A percentile compares a stretch with the other conserved stretches of the same genome.
Evolutionary conservation across 2,888 invertebrate genomes (phyloP).

Genomic region (Pollenia labialis): DNA sequence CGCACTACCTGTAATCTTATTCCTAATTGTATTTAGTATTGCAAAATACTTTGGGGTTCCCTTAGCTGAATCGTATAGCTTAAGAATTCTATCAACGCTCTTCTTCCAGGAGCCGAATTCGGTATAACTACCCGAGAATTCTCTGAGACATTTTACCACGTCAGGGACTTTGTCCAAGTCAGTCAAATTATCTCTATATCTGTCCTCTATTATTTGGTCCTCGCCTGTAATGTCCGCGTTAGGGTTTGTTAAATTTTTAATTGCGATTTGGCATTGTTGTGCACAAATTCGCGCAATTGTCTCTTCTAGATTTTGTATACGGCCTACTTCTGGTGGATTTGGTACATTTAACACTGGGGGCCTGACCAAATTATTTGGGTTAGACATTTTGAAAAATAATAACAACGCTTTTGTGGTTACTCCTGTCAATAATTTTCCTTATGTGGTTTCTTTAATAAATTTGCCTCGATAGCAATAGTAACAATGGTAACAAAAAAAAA

Average conservation of each 20-base stretch:
- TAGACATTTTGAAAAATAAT: no score
- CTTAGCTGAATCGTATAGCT: neutral
- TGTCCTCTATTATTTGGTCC: no score
- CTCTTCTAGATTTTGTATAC: neutral
- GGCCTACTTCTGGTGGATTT: neutral
- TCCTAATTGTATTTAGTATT: neutral
- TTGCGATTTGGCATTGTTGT: neutral
- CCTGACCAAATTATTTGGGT: neutral
- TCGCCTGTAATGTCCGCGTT: no score
- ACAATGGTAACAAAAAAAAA: no score
- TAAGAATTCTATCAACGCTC: neutral
- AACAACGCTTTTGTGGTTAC: no score
- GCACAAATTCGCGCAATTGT: neutral
- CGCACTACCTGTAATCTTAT: neutral
- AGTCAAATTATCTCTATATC: neutral
- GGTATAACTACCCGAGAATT: neutral
- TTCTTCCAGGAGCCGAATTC: constrained; percentile 6
- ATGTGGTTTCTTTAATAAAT: no score
- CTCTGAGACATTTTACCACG: neutral
- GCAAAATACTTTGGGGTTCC: constrained; percentile 2
- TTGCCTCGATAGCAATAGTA: no score
- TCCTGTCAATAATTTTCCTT: no score
- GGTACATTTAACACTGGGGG: constrained; percentile 1
- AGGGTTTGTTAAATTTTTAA: no score
- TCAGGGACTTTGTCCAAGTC: constrained; percentile 3